Percentiles rank a stretch among this genome's conserved stretches.
Evolutionary conservation across 1,140 invertebrate genomes (phyloP).

Genomic region (Brachionus koreanus): DNA sequence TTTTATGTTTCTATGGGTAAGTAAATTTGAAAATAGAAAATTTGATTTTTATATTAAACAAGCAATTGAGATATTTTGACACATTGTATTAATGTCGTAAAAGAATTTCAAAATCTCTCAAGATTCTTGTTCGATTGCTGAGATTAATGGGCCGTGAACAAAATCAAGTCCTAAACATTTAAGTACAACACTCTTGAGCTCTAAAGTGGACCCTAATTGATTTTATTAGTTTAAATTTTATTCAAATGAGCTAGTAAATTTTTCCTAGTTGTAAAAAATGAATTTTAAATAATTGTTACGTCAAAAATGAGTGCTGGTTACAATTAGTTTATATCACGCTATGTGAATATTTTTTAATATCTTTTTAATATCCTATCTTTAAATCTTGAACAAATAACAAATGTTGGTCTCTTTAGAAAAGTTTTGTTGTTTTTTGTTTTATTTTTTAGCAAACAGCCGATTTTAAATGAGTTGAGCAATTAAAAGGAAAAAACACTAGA

Average conservation of each 20-base stretch:
- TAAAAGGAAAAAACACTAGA: no score
- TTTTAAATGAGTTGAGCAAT: no score
- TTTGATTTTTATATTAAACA: conserved; percentile 38
- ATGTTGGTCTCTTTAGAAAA: not conserved
- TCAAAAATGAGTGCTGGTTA: not conserved
- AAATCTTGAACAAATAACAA: not conserved
- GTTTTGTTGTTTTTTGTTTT: no score
- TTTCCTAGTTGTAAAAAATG: not conserved
- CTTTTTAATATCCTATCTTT: not conserved
- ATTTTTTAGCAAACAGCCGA: no score
- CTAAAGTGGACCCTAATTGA: not conserved
- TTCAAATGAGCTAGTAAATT: not conserved
- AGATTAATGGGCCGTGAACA: conserved; percentile 35
- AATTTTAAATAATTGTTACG: not conserved
- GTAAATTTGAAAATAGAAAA: not conserved
- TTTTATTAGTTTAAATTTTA: not conserved
- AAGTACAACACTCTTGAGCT: conserved; percentile 9
- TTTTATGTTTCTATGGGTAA: not conserved
- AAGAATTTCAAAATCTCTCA: conserved; percentile 13
- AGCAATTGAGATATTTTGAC: not conserved
- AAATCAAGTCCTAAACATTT: not conserved
- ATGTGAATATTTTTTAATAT: no score
- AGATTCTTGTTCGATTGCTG: not conserved
- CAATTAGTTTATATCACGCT: not conserved
- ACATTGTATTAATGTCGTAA: not conserved